phyloP scores from a whole-genome alignment of 1,140 invertebrate species.

The Hylyphantes graminicola region DNA sequence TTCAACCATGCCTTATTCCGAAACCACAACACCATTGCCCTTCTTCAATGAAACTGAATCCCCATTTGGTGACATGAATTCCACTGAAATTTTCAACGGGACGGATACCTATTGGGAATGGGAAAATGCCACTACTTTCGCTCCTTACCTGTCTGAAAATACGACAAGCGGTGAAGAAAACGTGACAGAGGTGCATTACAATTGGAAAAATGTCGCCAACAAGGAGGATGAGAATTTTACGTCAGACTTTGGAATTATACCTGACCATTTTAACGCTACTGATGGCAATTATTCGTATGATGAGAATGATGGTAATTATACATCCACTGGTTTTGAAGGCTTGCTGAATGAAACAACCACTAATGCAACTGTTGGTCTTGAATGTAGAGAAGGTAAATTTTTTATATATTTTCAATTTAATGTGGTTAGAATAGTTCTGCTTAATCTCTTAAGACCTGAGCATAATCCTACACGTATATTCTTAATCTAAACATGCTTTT shows the following conservation, averaged over 20 bases:
- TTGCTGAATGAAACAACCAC: constrained; percentile 50
- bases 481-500: no score
- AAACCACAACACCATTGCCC: not conserved
- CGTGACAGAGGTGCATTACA: not conserved
- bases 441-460: no score
- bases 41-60: not conserved
- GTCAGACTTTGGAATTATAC: not conserved
- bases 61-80: not conserved
- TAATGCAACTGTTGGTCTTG: constrained; percentile 32
- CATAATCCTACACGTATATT: no score
- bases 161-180: not conserved
- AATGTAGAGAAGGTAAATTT: constrained; percentile 48
- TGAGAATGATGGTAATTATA: constrained; percentile 22
- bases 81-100: not conserved
- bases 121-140: not conserved
- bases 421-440: not conserved
- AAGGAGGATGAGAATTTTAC: constrained; percentile 3
- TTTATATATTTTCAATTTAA: not conserved
- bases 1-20: not conserved
- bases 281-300: constrained; percentile 19
- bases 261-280: constrained; percentile 7
- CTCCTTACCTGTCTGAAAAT: constrained; percentile 15
- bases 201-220: not conserved
- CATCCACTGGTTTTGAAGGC: constrained; percentile 14
- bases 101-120: not conserved